Percentiles rank a stretch among this genome's conserved stretches.
Evolutionary conservation across 2,797 vertebrate species (phyloP).

Genomic region (Enteromius afrohamiltoni): DNA sequence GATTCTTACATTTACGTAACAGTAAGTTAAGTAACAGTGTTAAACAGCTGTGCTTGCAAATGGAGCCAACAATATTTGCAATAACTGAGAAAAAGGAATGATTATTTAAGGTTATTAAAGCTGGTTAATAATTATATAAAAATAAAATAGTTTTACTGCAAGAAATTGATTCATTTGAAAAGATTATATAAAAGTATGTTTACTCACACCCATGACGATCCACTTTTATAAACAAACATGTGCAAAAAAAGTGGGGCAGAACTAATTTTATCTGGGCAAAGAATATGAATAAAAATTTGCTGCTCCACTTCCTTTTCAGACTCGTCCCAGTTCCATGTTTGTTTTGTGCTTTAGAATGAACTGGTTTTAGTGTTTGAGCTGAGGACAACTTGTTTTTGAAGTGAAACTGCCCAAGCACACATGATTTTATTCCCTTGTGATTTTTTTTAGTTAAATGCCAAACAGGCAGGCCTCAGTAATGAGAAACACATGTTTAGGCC

Average conservation of each 20-base stretch:
- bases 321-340: conserved; percentile 57
- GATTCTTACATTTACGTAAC: rapidly evolving
- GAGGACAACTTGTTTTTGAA: background rate
- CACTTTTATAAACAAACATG: background rate
- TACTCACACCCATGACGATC: background rate
- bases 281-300: conserved; percentile 46
- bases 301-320: conserved; percentile 55
- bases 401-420: conserved; percentile 9
- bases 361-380: background rate
- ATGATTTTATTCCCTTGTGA: background rate
- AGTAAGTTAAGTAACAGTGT: background rate
- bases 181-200: too few relatives aligned
- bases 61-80: too few relatives aligned
- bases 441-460: background rate
- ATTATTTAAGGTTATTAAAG: background rate
- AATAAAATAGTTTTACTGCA: too few relatives aligned
- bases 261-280: conserved; percentile 35
- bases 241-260: conserved; percentile 40
- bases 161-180: too few relatives aligned
- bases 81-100: too few relatives aligned
- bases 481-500: conserved; percentile 34
- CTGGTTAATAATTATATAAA: background rate
- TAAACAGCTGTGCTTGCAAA: background rate
- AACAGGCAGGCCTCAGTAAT: conserved; percentile 26
- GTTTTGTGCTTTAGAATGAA: background rate